Percentiles rank a stretch among this genome's conserved stretches.
These are phyloP conservation scores for Drosophila tropicalis DNA, from an alignment of 1,140 invertebrate genomes.

Conservation along the genomic window DNA sequence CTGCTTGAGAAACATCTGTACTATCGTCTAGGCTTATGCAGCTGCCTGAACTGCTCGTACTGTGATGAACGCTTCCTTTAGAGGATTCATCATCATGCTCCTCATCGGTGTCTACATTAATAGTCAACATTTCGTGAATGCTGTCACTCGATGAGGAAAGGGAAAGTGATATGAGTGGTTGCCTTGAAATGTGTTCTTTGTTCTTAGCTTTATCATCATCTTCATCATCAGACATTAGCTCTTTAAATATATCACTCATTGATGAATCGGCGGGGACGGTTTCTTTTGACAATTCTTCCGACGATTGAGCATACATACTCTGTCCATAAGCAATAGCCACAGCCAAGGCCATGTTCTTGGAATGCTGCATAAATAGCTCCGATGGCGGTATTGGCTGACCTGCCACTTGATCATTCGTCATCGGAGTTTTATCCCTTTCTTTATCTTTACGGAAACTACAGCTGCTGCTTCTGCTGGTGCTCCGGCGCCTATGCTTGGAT, in stretches of 20 bases:
- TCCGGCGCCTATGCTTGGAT: constrained; percentile 15
- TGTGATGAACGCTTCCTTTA: constrained; percentile 5
- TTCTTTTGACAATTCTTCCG: not conserved
- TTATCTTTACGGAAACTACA: not conserved
- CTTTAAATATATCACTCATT: constrained; percentile 52
- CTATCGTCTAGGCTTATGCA: constrained; percentile 47
- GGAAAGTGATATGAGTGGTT: constrained; percentile 6
- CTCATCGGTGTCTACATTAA: constrained; percentile 32
- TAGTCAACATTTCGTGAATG: constrained; percentile 39
- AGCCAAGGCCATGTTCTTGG: constrained; percentile 55
- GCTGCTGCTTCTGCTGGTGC: constrained; percentile 13
- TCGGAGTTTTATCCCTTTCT: too few relatives aligned
- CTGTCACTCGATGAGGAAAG: constrained; percentile 47
- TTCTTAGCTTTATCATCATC: constrained; percentile 1
- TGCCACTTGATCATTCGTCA: not conserved
- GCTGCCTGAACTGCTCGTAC: constrained; percentile 12
- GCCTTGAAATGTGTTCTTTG: not conserved
- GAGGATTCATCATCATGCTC: constrained; percentile 26
- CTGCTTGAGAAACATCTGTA: not conserved
- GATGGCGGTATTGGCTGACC: not conserved
- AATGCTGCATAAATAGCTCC: constrained; percentile 37
- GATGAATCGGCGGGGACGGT: constrained; percentile 22
- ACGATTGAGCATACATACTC: constrained; percentile 16
- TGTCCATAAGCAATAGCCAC: constrained; percentile 62
- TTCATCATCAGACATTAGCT: constrained; percentile 66